Conservation (phyloP, 2,888 invertebrate species). For the Tenthredo scrophulariae region DNA sequence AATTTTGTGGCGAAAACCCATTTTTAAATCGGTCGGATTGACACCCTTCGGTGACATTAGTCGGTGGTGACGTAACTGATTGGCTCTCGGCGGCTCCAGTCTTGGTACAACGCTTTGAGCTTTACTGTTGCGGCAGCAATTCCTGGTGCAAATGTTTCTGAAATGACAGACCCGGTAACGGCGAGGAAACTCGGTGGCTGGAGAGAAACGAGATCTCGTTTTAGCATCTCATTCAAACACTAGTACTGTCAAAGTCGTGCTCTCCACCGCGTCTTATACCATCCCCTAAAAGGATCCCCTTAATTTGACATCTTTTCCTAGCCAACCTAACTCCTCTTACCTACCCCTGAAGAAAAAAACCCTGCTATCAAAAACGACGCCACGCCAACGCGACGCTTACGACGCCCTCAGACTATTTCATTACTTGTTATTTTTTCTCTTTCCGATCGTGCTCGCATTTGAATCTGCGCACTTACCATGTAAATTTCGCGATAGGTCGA, state of each 20-base stretch:
- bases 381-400: conserved; percentile 12
- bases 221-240: conserved; percentile 55
- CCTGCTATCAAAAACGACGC: conserved; percentile 21
- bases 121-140: conserved; percentile 7
- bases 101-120: not conserved
- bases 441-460: conserved; percentile 54
- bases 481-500: conserved; percentile 49
- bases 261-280: not conserved
- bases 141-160: conserved; percentile 33
- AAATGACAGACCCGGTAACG: conserved; percentile 19
- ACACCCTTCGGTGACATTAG: not conserved
- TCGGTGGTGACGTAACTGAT: conserved; percentile 26
- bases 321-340: conserved; percentile 27
- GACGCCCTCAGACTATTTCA: conserved; percentile 49
- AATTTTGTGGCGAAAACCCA: not conserved
- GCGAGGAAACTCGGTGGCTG: not conserved
- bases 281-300: conserved; percentile 52
- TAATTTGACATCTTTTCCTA: conserved; percentile 56
- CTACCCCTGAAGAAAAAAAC: not conserved
- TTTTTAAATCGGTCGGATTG: not conserved
- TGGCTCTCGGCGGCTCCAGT: conserved; percentile 13
- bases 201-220: conserved; percentile 53
- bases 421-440: conserved; percentile 52
- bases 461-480: conserved; percentile 55
- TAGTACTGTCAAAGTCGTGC: conserved; percentile 34